Evolutionary conservation across 2,797 vertebrate genomes (phyloP).

Genomic region (Valencia hispanica): DNA sequence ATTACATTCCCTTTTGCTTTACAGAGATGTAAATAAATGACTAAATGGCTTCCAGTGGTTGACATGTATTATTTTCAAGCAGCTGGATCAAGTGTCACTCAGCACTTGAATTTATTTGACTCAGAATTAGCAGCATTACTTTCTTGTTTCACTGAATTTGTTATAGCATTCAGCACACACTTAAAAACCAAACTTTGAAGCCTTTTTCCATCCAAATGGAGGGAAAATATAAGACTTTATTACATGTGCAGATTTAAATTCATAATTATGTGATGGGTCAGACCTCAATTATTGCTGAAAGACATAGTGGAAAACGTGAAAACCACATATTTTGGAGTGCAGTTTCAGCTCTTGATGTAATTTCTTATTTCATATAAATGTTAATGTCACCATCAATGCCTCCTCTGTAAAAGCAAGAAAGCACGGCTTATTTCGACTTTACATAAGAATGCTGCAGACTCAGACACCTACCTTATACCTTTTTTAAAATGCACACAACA

Average conservation of each 20-base stretch:
- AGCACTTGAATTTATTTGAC: slow-evolving; percentile 37
- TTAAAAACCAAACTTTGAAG: slow-evolving; percentile 8
- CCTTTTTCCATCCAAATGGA: not conserved
- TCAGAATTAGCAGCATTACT: slow-evolving; percentile 36
- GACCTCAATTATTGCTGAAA: slow-evolving; percentile 25
- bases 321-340: slow-evolving; percentile 7
- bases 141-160: slow-evolving; percentile 25
- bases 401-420: slow-evolving; percentile 30
- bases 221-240: not conserved
- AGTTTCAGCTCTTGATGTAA: slow-evolving; percentile 17
- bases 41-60: not conserved
- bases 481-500: not conserved
- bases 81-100: slow-evolving; percentile 33
- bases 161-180: slow-evolving; percentile 9
- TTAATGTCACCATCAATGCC: slow-evolving; percentile 20
- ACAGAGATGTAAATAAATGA: not conserved
- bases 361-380: slow-evolving; percentile 34
- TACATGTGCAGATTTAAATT: slow-evolving; percentile 19
- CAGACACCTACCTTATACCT: slow-evolving; percentile 6
- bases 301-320: slow-evolving; percentile 16
- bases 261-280: slow-evolving; percentile 4
- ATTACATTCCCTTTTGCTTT: not conserved
- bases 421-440: slow-evolving; percentile 29
- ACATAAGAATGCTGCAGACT: slow-evolving; percentile 15
- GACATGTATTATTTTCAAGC: not conserved